A percentile compares a stretch with the other conserved stretches of the same genome.
Evolutionary conservation across 2,797 vertebrate genomes (phyloP).

Genomic region (Buceros bicornis): DNA sequence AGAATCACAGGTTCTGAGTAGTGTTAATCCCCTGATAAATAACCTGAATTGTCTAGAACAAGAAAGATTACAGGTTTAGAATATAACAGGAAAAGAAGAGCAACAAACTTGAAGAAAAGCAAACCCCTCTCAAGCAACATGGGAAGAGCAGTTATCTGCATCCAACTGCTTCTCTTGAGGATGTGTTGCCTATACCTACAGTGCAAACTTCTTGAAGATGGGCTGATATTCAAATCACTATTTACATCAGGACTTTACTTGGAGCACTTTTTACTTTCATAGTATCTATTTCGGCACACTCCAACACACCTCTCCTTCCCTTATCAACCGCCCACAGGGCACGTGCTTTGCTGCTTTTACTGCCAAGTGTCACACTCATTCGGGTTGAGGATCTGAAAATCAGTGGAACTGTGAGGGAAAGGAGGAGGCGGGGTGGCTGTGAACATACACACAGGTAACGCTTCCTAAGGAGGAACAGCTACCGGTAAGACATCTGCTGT

Average conservation of each 20-base stretch:
- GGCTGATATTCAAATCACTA: neutral
- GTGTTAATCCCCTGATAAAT: neutral
- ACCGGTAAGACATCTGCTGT: neutral
- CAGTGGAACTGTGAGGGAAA: neutral
- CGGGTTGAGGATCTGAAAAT: neutral
- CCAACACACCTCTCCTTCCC: neutral
- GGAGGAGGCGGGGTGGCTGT: neutral
- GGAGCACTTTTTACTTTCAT: neutral
- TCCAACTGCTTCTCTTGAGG: neutral
- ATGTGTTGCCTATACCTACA: neutral
- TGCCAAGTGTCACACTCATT: neutral
- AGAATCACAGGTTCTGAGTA: neutral
- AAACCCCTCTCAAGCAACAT: neutral
- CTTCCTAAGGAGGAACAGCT: neutral
- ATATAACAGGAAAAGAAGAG: neutral
- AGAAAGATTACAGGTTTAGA: neutral
- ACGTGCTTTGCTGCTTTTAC: too few relatives aligned
- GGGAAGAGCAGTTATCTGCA: neutral
- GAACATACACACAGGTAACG: fast-evolving
- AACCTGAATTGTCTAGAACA: neutral
- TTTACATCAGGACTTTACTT: neutral
- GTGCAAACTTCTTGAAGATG: neutral
- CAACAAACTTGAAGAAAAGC: neutral
- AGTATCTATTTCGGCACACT: neutral
- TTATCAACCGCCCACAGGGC: neutral